Evolutionary conservation across 2,888 invertebrate species (phyloP), one percentile per base, ranked within the genome.

Genomic region (Geotrupes spiniger): DNA sequence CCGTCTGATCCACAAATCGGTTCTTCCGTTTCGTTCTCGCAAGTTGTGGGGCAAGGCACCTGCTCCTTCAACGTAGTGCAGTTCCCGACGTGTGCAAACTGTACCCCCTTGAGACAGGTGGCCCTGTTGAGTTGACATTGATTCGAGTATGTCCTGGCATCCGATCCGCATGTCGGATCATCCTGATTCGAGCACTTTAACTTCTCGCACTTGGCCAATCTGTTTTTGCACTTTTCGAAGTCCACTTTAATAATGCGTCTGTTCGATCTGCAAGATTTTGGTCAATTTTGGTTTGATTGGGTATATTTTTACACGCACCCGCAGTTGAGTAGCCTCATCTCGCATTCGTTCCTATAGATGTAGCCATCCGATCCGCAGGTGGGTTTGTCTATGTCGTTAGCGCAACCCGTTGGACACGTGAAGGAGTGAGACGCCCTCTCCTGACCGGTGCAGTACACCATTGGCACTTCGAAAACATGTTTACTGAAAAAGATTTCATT

Each of bases 1-100:
- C 92, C 91, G 69, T 92, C 92, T 26, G 91, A 91, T 6, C 90
- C 92, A 65, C 92, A 92, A 53, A 91, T 82, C n/a, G 91, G 91
- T 62, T 87, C 77, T 42, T 76, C 76, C 48, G 76, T 77, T 42
- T 82, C 72, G 53, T 78, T 74, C 54, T 73, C 74, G 64, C 84
- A 84, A 42, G 74, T 70, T 74, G 66, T 79, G 71, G 81, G 80
- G 70, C 88, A 87, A 37, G 82, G 77, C 53, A 84, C 77, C 48
- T 72, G 73, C 60, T 79, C 78, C 53, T 78, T 83, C 52, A 92
- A 81, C 49, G 84, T 76, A 5, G 90, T 88, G 72, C 93, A 93
- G 69, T 89, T 85, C 5, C 93, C 93, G 61, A 91, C 82, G 71
- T 93, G 93, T 2, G 93, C 92, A 64, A 92, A 74, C 70, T 92